Conservation (phyloP, 2,113 vertebrate genomes). For the Piaya cayana region DNA sequence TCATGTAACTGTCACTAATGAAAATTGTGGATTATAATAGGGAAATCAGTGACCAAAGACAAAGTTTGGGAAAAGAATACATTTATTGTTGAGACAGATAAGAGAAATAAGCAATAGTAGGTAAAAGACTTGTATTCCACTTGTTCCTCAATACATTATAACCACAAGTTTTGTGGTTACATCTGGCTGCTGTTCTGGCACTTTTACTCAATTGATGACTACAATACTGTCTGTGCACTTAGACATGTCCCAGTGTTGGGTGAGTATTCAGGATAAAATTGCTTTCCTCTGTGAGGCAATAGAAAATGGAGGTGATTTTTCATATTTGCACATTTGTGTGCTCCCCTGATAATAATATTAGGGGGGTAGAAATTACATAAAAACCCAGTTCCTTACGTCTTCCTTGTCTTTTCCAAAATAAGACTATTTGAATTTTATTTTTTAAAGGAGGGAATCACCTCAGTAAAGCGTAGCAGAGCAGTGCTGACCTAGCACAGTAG, state of each 20-base stretch:
- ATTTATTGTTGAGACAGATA: background rate
- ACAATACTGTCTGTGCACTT: background rate
- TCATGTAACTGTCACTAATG: background rate
- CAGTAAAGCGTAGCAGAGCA: background rate
- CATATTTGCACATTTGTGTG: background rate
- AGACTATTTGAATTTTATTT: constrained; percentile 20
- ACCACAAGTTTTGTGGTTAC: background rate
- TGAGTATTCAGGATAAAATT: constrained; percentile 36
- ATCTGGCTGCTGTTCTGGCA: background rate
- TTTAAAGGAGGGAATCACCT: background rate
- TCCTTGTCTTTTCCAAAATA: background rate
- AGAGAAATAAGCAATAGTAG: background rate
- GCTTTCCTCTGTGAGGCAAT: constrained; percentile 19
- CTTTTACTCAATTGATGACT: background rate
- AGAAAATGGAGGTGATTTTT: constrained; percentile 45
- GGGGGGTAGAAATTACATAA: background rate
- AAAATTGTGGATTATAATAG: background rate
- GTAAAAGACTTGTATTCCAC: background rate
- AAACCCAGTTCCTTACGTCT: background rate
- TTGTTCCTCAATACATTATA: background rate
- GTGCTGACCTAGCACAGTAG: background rate
- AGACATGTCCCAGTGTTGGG: constrained; percentile 7
- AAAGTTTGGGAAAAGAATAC: background rate
- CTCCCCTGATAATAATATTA: background rate
- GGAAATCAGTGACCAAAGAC: background rate